These are phyloP conservation scores for Philopedon plagiatum DNA, from an alignment of 2,888 invertebrate genomes.

Conservation along the genomic window DNA sequence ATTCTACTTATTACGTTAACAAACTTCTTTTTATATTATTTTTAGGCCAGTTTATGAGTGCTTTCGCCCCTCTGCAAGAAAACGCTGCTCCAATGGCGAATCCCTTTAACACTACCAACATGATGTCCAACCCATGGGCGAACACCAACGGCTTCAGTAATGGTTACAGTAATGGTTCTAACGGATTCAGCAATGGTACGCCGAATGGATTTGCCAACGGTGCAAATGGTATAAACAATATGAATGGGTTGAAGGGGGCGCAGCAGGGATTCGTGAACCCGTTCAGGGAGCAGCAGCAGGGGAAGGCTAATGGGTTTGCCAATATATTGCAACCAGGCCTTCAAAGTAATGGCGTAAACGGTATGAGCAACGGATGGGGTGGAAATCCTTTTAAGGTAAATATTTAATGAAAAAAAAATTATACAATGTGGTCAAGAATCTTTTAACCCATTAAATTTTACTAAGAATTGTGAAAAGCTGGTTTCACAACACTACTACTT, in stretches of 20 bases:
- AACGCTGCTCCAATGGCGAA: constrained; percentile 35
- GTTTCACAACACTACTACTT: too few species aligned
- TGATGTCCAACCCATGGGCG: constrained; percentile 17
- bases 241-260: constrained; percentile 52
- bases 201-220: constrained; percentile 37
- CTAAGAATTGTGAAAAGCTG: too few species aligned
- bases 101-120: constrained; percentile 37
- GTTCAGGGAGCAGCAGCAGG: constrained; percentile 61
- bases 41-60: constrained; percentile 65
- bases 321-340: constrained; percentile 60
- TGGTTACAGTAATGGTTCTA: constrained; percentile 4
- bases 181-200: constrained; percentile 12
- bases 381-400: constrained; percentile 67
- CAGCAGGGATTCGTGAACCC: constrained; percentile 61
- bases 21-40: constrained; percentile 30
- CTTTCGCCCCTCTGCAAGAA: constrained; percentile 60
- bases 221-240: constrained; percentile 47
- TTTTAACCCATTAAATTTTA: too few species aligned
- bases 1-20: background rate
- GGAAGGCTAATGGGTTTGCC: constrained; percentile 59
- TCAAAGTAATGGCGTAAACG: constrained; percentile 57
- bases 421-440: too few species aligned
- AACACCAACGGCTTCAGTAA: constrained; percentile 9
- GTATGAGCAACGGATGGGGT: constrained; percentile 59
- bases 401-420: too few species aligned